Percentiles rank a stretch among this genome's conserved stretches.
Evolutionary conservation across 2,888 invertebrate genomes (phyloP).

Genomic region (Sinodicranocentrus sp.): DNA sequence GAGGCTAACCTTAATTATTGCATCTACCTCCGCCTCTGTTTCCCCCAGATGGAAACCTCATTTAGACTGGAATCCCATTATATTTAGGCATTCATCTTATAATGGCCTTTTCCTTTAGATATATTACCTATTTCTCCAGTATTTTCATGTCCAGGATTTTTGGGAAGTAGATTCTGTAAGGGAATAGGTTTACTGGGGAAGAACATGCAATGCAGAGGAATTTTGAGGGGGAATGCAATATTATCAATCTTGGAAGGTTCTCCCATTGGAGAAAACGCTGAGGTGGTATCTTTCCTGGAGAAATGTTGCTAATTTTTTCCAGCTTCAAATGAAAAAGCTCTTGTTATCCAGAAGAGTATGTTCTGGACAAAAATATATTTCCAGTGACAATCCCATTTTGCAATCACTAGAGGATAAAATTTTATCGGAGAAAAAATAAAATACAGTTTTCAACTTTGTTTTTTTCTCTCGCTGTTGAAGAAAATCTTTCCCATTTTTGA

Average conservation of each 20-base stretch:
- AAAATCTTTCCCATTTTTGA: no score
- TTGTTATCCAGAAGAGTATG: no score
- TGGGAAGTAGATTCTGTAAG: no score
- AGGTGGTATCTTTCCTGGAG: not conserved
- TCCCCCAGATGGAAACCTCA: conserved; percentile 19
- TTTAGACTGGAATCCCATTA: conserved; percentile 28
- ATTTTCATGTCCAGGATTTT: not conserved
- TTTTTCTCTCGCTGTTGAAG: not conserved
- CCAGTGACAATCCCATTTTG: no score
- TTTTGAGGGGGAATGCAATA: not conserved
- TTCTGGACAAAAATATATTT: no score
- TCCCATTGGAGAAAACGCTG: conserved; percentile 9
- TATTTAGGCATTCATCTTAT: conserved; percentile 28
- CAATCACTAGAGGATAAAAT: no score
- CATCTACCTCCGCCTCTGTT: conserved; percentile 17
- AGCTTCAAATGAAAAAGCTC: no score
- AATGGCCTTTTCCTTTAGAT: conserved; percentile 15
- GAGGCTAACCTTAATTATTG: conserved; percentile 68
- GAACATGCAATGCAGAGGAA: not conserved
- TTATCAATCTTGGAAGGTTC: conserved; percentile 5
- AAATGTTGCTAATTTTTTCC: conserved; percentile 9
- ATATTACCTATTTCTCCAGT: conserved; percentile 7
- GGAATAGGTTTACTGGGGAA: no score
- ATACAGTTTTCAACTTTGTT: not conserved
- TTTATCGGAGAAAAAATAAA: conserved; percentile 7